Base-by-base conservation (phyloP, 2,888 invertebrate genomes). In the Cosmia trapezina region DNA sequence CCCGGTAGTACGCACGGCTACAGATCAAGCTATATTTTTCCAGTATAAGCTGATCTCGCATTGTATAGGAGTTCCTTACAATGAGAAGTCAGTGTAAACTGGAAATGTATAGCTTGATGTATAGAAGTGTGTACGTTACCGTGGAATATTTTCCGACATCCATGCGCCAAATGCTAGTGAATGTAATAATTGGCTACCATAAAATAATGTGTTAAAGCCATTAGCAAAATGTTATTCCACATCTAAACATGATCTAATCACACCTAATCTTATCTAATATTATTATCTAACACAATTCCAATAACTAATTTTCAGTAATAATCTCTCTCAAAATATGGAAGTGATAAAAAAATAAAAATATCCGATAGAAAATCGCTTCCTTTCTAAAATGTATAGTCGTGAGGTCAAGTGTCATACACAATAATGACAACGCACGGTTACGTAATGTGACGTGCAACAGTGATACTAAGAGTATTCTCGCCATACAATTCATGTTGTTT, bases 381-480 rank as follows among this genome's bases (percentile, higher is more conserved):
- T 81, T 81, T 83, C 81, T 80, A 83, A 83, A 79, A 8, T 12
- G 56, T 65, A 43, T 56, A 51, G 33, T 69, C 65, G 65, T 57
- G 70, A 65, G 86, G 85, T 80, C 80, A 85, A 77, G 76, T 66
- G 82, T 76, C 78, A 80, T 82, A 82, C 78, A 80, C 80, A 82
- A 81, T 83, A 28, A 66, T 82, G 83, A 83, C 83, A 81, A 76
- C 68, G 77, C 62, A 73, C 7, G 33, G 47, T 80, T 83, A 79
- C 51, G 60, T 80, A 83, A 67, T 47, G 22, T 62, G 65, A 75
- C 70, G 49, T 71, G 79, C 70, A 76, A 73, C 70, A 80, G 80
- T 76, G 76, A 78, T 76, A 74, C 67, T 77, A 70, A 33, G 53
- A 75, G 63, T 71, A 12, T 66, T 68, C 70, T 49, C 59, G 47